Evolutionary conservation across 2,888 invertebrate genomes (phyloP).

Genomic region (Drosophila antonietae): DNA sequence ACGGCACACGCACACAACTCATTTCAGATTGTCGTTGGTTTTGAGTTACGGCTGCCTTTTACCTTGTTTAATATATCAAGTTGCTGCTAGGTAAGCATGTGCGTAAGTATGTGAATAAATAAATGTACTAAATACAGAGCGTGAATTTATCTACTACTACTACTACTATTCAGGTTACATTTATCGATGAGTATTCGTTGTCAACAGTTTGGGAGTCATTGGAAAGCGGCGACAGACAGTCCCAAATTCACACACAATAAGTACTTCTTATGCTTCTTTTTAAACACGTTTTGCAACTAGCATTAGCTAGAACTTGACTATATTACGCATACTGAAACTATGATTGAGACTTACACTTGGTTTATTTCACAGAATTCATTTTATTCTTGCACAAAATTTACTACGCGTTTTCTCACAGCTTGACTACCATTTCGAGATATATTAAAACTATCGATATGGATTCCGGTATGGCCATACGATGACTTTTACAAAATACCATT

Average conservation of each 20-base stretch:
- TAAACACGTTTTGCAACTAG: background rate
- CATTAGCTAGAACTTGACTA: background rate
- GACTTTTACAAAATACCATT: conserved; percentile 5
- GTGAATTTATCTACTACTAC: conserved; percentile 16
- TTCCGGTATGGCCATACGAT: conserved; percentile 18
- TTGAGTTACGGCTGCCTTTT: conserved; percentile 61
- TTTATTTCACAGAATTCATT: conserved; percentile 44
- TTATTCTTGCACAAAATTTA: conserved; percentile 12
- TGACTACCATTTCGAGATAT: conserved; percentile 27
- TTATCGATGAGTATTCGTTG: conserved; percentile 37
- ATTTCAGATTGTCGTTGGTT: conserved; percentile 48
- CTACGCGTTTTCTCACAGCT: conserved; percentile 25
- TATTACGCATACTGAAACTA: background rate
- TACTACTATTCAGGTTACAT: conserved; percentile 20
- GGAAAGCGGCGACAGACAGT: conserved; percentile 27
- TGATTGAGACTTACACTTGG: conserved; percentile 32
- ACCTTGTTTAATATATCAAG: conserved; percentile 65
- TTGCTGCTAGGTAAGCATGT: conserved; percentile 46
- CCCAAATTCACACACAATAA: conserved; percentile 19
- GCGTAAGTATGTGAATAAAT: conserved; percentile 39
- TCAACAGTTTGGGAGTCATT: conserved; percentile 35
- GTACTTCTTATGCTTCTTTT: background rate
- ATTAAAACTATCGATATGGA: conserved; percentile 32
- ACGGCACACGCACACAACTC: conserved; percentile 40
- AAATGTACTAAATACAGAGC: conserved; percentile 33